These are phyloP conservation scores for Trigoniulus corallinus DNA, from an alignment of 1,140 invertebrate genomes.

Conservation along the genomic window DNA sequence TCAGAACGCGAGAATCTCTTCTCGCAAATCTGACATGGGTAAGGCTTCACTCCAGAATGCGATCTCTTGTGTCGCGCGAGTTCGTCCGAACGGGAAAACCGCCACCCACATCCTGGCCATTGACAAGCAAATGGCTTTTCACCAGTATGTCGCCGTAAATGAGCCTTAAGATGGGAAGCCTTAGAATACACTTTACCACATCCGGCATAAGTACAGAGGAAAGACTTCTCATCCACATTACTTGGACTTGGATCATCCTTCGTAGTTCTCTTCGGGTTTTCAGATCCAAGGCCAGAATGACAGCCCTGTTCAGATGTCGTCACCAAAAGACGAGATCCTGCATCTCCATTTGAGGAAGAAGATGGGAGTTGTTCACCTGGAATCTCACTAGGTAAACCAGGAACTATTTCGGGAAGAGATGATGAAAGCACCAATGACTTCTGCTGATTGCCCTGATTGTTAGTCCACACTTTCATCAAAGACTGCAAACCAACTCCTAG, in stretches of 20 bases:
- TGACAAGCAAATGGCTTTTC: conserved; percentile 85
- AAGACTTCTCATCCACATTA: conserved; percentile 32
- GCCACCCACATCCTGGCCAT: conserved; percentile 84
- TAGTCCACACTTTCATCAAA: conserved; percentile 18
- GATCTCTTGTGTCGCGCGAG: conserved; percentile 62
- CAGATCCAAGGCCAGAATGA: conserved; percentile 2
- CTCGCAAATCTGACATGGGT: conserved; percentile 60
- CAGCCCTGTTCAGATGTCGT: background rate
- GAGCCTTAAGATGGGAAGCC: conserved; percentile 83
- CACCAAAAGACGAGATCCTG: background rate
- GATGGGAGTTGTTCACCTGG: background rate
- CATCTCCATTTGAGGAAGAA: background rate
- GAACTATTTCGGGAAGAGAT: background rate
- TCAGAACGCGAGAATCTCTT: conserved; percentile 79
- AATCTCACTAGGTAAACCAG: background rate
- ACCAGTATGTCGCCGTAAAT: conserved; percentile 78
- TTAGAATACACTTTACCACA: conserved; percentile 68
- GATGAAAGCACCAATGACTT: background rate
- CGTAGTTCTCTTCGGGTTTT: too few species aligned
- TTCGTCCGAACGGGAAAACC: conserved; percentile 86
- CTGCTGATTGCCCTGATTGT: background rate
- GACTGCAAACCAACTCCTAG: conserved; percentile 27
- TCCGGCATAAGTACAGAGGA: conserved; percentile 40
- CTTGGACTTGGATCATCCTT: conserved; percentile 1
- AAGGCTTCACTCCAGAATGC: conserved; percentile 71